These are phyloP conservation scores for Alauda arvensis DNA, from an alignment of 2,797 vertebrate genomes.

Conservation along the genomic window DNA sequence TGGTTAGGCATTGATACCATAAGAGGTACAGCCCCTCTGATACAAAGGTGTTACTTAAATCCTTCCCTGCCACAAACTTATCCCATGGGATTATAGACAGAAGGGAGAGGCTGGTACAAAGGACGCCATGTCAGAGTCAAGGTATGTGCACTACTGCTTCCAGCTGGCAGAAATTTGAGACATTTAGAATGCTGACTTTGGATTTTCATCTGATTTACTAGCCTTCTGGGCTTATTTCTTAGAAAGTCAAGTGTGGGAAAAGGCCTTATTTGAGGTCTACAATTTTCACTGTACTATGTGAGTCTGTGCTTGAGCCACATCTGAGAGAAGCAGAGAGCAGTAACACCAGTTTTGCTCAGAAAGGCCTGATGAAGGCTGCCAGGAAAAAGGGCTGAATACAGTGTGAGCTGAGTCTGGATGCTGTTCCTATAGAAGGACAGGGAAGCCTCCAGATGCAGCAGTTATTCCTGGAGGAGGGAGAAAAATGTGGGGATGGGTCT, in stretches of 20 bases:
- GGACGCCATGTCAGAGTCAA: not conserved
- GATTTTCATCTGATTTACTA: conserved; percentile 13
- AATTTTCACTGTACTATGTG: not conserved
- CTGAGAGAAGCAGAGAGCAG: not conserved
- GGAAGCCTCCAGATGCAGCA: not conserved
- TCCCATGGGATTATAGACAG: not conserved
- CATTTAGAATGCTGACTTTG: conserved; percentile 8
- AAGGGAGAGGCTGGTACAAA: conserved; percentile 36
- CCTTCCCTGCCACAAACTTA: not conserved
- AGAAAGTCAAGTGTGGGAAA: not conserved
- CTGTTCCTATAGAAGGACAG: not conserved
- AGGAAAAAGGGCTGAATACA: not conserved
- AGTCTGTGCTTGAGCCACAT: not conserved
- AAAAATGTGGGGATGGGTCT: fast-evolving
- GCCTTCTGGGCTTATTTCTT: not conserved
- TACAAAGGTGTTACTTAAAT: not conserved
- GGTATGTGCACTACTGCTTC: not conserved
- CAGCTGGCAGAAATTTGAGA: conserved; percentile 19
- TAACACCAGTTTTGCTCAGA: not conserved
- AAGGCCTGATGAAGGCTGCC: not conserved
- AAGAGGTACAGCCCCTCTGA: not conserved
- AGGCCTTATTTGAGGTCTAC: not conserved
- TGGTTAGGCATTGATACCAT: not conserved
- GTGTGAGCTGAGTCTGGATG: not conserved
- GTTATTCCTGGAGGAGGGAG: fast-evolving